These are phyloP conservation scores for Acrobasis repandana DNA, from an alignment of 2,888 invertebrate genomes.

Conservation along the genomic window DNA sequence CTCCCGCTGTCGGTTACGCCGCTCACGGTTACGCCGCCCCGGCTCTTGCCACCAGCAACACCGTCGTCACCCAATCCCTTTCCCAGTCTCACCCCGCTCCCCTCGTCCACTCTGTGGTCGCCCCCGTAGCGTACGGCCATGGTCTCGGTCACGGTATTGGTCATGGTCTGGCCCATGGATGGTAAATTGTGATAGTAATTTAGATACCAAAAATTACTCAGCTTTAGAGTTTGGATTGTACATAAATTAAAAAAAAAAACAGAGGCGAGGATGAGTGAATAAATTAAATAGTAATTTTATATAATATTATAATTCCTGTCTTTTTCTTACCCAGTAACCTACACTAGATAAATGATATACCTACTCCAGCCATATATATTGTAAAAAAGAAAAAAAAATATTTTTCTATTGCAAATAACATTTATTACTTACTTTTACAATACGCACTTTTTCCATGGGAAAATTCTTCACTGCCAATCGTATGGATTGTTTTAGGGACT, in stretches of 20 bases:
- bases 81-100: slow-evolving; percentile 70
- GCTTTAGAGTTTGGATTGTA: slow-evolving; percentile 71
- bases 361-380: too few species aligned
- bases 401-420: too few species aligned
- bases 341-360: too few species aligned
- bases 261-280: slow-evolving; percentile 79
- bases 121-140: slow-evolving; percentile 43
- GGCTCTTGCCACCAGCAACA: slow-evolving; percentile 51
- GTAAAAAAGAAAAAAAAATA: too few species aligned
- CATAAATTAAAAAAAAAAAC: slow-evolving; percentile 67
- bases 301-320: slow-evolving; percentile 15
- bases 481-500: too few species aligned
- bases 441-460: too few species aligned
- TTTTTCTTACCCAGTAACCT: slow-evolving; percentile 4
- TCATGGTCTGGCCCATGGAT: slow-evolving; percentile 55
- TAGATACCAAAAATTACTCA: slow-evolving; percentile 76
- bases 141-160: slow-evolving; percentile 39
- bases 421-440: too few species aligned
- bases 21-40: slow-evolving; percentile 41
- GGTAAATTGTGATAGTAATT: slow-evolving; percentile 75
- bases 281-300: slow-evolving; percentile 66
- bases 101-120: slow-evolving; percentile 49
- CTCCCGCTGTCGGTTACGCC: too few species aligned
- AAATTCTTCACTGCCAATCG: too few species aligned
- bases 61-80: slow-evolving; percentile 63